Evolutionary conservation across 2,888 invertebrate species (phyloP).

Genomic region (Pheosia gnoma): DNA sequence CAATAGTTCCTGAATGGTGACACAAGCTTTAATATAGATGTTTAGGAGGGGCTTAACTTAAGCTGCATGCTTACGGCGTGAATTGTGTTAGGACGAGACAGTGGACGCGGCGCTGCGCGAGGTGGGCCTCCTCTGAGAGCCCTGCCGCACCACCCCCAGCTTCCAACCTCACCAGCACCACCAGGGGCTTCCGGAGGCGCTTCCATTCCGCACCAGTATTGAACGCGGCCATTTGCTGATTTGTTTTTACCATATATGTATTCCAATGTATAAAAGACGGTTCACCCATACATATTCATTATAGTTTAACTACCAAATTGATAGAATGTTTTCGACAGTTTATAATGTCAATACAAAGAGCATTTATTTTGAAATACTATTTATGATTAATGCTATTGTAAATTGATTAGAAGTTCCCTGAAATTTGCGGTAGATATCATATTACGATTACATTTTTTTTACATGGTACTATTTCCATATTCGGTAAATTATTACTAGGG

Average conservation of each 20-base stretch:
- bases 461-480: not conserved
- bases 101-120: conserved; percentile 97
- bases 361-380: too few relatives aligned
- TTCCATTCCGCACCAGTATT: conserved; percentile 18
- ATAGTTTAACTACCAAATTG: too few relatives aligned
- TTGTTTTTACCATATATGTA: not conserved
- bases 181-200: conserved; percentile 26
- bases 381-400: too few relatives aligned
- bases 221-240: not conserved
- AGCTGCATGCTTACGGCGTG: conserved; percentile 52
- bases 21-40: conserved; percentile 14
- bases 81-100: conserved; percentile 90
- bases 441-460: not conserved
- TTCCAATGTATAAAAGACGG: not conserved
- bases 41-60: conserved; percentile 24
- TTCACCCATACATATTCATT: not conserved
- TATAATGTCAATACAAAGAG: too few relatives aligned
- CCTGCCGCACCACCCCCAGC: conserved; percentile 18
- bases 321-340: too few relatives aligned
- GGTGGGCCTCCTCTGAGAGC: conserved; percentile 93
- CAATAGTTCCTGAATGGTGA: too few relatives aligned
- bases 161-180: conserved; percentile 12
- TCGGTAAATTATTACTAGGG: not conserved
- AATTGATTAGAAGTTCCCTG: too few relatives aligned
- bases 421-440: too few relatives aligned